Evolutionary conservation across 2,797 vertebrate genomes (phyloP).

Genomic region (Loriculus beryllinus): DNA sequence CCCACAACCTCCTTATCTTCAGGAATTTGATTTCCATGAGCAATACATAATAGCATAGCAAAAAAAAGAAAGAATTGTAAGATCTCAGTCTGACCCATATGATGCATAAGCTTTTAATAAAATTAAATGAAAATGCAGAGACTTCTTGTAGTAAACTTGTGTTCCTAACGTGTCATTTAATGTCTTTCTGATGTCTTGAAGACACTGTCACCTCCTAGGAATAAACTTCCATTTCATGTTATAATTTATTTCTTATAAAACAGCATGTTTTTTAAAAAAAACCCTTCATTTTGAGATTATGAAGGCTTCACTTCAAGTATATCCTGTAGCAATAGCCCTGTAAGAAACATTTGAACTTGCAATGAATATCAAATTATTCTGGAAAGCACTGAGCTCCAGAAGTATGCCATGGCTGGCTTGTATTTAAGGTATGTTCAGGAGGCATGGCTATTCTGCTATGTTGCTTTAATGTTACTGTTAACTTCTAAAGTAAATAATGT

Average conservation of each 20-base stretch:
- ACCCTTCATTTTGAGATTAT: background rate
- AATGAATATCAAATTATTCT: background rate
- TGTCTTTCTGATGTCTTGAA: background rate
- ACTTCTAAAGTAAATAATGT: constrained; percentile 13
- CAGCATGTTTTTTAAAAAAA: background rate
- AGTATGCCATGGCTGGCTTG: accelerated
- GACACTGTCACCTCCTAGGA: background rate
- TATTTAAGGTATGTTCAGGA: background rate
- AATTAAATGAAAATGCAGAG: background rate
- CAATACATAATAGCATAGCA: background rate
- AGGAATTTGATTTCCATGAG: background rate
- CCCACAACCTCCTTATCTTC: background rate
- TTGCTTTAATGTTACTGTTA: background rate
- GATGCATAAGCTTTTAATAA: background rate
- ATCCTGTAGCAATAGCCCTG: background rate
- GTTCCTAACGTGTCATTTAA: background rate
- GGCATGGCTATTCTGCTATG: background rate
- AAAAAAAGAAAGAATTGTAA: background rate
- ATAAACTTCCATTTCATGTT: background rate
- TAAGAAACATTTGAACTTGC: background rate
- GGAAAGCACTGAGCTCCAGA: background rate
- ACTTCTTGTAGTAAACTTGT: background rate
- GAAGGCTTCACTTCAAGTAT: background rate
- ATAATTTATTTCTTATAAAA: background rate
- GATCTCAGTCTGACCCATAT: background rate